Evolutionary conservation across 2,113 vertebrate species (phyloP).

Genomic region (Callorhinus ursinus): DNA sequence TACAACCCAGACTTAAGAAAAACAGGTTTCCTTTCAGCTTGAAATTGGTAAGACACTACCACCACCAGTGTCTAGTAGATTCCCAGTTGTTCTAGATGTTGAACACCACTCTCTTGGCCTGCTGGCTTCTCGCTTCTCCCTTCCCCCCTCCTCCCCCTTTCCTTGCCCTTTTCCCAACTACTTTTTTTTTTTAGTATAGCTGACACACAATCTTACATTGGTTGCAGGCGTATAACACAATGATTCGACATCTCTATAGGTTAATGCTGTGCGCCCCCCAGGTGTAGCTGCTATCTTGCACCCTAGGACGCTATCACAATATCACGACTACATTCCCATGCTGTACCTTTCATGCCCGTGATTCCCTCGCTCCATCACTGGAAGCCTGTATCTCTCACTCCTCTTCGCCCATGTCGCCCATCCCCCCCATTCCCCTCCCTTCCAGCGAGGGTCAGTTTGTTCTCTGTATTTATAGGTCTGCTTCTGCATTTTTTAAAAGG

Average conservation of each 20-base stretch:
- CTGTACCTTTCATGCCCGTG: no score
- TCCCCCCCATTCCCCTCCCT: background rate
- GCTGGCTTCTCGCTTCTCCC: no score
- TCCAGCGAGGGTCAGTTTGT: background rate
- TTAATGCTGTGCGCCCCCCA: background rate
- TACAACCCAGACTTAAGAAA: background rate
- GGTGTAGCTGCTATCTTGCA: background rate
- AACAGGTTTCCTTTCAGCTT: background rate
- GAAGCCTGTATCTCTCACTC: background rate
- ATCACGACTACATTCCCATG: background rate
- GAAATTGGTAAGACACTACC: background rate
- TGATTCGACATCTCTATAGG: background rate
- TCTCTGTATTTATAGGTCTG: background rate
- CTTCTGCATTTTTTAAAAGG: background rate
- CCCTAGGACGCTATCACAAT: background rate
- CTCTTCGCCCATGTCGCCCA: background rate
- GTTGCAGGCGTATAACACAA: background rate
- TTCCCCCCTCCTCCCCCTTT: accelerated
- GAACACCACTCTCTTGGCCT: background rate
- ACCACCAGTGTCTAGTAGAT: no score
- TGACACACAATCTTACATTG: background rate
- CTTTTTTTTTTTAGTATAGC: background rate
- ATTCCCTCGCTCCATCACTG: background rate
- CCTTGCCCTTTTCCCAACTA: conserved; percentile 58
- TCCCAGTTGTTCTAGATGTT: background rate